phyloP scores from a whole-genome alignment of 37 sponge, comb jelly and placozoan species.

The Geodia barretti region DNA sequence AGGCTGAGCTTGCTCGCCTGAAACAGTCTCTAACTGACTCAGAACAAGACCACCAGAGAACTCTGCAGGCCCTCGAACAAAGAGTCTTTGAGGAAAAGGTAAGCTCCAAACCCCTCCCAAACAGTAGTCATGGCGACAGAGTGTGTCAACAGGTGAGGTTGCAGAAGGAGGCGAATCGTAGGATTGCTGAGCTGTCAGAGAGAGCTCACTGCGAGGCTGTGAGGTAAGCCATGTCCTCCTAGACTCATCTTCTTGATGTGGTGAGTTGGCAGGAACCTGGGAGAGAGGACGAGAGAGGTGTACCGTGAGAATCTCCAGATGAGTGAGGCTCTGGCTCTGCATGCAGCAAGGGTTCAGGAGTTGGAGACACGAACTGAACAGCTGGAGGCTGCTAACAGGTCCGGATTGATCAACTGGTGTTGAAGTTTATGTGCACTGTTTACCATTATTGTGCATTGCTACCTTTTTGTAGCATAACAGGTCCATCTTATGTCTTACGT shows the following conservation, averaged over 20 bases:
- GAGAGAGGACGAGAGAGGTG: slow-evolving; percentile 73
- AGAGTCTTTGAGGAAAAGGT: slow-evolving; percentile 87
- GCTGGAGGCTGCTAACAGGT: slow-evolving; percentile 49
- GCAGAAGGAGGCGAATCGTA: slow-evolving; percentile 89
- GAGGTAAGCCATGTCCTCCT: slow-evolving; percentile 15
- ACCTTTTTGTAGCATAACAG: neutral
- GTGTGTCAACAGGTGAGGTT: slow-evolving; percentile 38
- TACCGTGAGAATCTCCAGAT: slow-evolving; percentile 88
- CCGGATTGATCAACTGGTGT: no score
- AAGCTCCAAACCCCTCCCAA: neutral
- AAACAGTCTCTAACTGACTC: slow-evolving; percentile 28
- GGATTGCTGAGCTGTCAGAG: slow-evolving; percentile 87
- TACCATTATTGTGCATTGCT: neutral
- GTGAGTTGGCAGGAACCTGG: slow-evolving; percentile 66
- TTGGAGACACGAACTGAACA: slow-evolving; percentile 55
- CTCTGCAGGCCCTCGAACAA: slow-evolving; percentile 65
- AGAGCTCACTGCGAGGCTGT: slow-evolving; percentile 93
- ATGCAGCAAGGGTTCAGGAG: slow-evolving; percentile 73
- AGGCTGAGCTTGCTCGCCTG: slow-evolving; percentile 77
- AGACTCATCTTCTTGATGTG: neutral
- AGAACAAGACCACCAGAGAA: slow-evolving; percentile 51
- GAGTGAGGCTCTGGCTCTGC: slow-evolving; percentile 81
- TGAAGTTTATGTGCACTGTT: neutral
- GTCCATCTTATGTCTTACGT: neutral
- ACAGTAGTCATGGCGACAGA: neutral